Percentiles rank a stretch among this genome's conserved stretches.
phyloP scores from a whole-genome alignment of 2,888 invertebrate species.

The Arrhopalites spinosus region DNA sequence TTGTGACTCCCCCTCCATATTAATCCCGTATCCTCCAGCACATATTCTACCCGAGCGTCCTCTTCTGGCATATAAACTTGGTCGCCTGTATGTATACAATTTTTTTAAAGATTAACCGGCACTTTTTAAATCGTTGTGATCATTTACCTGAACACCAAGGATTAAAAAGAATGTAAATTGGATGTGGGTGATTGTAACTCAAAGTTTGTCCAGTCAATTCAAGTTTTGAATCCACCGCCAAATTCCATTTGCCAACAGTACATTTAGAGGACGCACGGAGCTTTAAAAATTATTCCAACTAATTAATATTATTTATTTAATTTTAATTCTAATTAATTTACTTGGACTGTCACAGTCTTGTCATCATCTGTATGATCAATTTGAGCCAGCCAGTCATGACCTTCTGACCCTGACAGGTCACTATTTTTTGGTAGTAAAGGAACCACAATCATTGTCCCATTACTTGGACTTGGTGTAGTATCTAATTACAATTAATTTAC shows the following conservation, averaged over 20 bases:
- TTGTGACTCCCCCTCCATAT: constrained; percentile 90
- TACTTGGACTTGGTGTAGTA: constrained; percentile 78
- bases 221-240: constrained; percentile 80
- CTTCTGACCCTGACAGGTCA: constrained; percentile 66
- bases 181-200: constrained; percentile 69
- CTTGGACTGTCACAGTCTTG: constrained; percentile 66
- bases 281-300: constrained; percentile 61
- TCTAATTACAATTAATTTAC: constrained; percentile 62
- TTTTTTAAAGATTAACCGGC: background rate
- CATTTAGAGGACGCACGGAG: constrained; percentile 74
- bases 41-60: constrained; percentile 78
- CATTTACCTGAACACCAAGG: constrained; percentile 82
- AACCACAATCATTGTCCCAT: constrained; percentile 76
- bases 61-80: constrained; percentile 69
- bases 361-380: constrained; percentile 71
- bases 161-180: constrained; percentile 84
- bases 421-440: constrained; percentile 68
- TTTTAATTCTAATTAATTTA: constrained; percentile 43
- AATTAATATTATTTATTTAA: background rate
- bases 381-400: constrained; percentile 74
- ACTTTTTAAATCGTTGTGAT: too few species aligned
- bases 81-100: constrained; percentile 63
- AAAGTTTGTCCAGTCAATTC: constrained; percentile 68
- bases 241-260: constrained; percentile 79
- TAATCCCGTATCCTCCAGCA: constrained; percentile 83